phyloP scores from a whole-genome alignment of 2,113 vertebrate species.

The Irena cyanogastra region DNA sequence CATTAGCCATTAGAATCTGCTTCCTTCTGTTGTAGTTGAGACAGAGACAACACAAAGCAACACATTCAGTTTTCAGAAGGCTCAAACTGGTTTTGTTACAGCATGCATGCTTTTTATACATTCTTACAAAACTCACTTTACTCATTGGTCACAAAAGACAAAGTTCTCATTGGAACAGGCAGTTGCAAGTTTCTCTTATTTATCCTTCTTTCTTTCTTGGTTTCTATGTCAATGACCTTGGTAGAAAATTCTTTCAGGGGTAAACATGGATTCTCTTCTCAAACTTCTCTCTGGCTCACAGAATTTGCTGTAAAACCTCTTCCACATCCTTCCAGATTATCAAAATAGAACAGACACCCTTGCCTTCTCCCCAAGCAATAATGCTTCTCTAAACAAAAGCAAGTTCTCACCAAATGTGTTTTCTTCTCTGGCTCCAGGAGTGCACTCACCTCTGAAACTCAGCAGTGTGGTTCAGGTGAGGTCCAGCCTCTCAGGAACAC shows the following conservation, averaged over 20 bases:
- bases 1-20: background rate
- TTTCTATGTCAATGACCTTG: background rate
- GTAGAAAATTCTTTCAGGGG: background rate
- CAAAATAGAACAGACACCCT: background rate
- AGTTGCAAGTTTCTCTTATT: background rate
- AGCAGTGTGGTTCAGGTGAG: background rate
- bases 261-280: background rate
- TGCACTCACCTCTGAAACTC: background rate
- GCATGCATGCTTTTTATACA: background rate
- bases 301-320: background rate
- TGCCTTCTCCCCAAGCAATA: background rate
- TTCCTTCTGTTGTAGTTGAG: background rate
- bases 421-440: background rate
- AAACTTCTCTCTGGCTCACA: background rate
- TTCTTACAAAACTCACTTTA: background rate
- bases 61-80: background rate
- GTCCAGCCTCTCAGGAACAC: background rate
- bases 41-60: background rate
- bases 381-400: background rate
- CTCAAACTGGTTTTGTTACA: background rate
- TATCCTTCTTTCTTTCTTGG: background rate
- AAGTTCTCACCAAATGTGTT: background rate
- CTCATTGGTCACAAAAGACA: fast-evolving
- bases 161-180: background rate
- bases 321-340: background rate